Evolutionary conservation across 2,888 invertebrate species (phyloP).

Genomic region (Vesta saturnalis): DNA sequence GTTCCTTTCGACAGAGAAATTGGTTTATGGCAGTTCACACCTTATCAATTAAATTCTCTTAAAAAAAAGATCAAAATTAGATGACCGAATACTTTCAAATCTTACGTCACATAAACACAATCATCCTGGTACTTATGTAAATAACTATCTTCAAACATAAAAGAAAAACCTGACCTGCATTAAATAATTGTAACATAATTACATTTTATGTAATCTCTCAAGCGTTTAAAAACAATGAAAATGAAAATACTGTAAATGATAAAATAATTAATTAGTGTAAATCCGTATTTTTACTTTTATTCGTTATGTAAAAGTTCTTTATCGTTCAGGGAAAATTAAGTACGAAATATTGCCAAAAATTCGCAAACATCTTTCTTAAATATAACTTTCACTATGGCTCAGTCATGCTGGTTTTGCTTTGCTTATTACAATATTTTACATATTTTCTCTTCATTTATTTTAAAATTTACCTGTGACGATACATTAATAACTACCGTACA

Average conservation of each 20-base stretch:
- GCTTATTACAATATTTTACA: not conserved
- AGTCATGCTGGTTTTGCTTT: not conserved
- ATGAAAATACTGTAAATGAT: conserved; percentile 1
- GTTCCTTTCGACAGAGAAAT: conserved; percentile 3
- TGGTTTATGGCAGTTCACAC: not conserved
- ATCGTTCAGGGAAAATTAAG: too few relatives aligned
- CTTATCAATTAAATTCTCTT: not conserved
- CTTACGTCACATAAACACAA: conserved; percentile 2
- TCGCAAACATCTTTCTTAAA: too few relatives aligned
- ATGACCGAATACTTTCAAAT: not conserved
- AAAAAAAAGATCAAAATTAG: not conserved
- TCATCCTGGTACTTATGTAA: not conserved
- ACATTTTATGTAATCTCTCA: not conserved
- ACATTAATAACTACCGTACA: too few relatives aligned
- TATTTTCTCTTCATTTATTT: too few relatives aligned
- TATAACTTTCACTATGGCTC: not conserved
- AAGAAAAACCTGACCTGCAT: conserved; percentile 5
- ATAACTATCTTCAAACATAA: not conserved
- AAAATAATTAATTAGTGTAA: not conserved
- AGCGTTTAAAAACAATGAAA: not conserved
- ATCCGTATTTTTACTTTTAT: not conserved
- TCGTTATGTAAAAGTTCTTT: not conserved
- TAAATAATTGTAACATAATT: conserved; percentile 7
- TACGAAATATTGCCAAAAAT: too few relatives aligned
- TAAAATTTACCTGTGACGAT: too few relatives aligned